Conservation (phyloP, 2,888 invertebrate species). For the Amphipoea oculea region DNA sequence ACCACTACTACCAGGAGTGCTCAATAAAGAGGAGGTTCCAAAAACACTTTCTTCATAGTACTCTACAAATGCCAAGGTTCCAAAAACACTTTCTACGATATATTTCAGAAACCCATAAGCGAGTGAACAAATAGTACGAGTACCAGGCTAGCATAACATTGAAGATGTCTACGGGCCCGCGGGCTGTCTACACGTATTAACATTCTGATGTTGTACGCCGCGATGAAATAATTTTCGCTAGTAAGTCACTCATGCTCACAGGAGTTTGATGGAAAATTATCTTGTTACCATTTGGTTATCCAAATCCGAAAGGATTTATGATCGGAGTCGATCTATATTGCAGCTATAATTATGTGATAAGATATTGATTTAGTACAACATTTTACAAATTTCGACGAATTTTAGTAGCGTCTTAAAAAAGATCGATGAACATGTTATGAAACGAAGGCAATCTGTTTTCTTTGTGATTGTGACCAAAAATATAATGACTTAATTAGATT, state of each 20-base stretch:
- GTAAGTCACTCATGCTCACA: constrained; percentile 39
- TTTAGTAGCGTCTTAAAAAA: background rate
- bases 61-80: background rate
- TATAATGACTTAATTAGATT: too few relatives aligned
- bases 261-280: constrained; percentile 50
- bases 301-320: background rate
- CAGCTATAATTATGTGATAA: too few relatives aligned
- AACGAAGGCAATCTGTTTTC: background rate
- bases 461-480: background rate
- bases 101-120: background rate
- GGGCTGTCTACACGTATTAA: constrained; percentile 65
- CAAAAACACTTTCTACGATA: background rate
- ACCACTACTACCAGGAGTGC: background rate
- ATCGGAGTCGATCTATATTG: background rate
- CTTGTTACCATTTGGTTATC: constrained; percentile 3
- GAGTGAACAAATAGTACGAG: constrained; percentile 50
- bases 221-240: constrained; percentile 55
- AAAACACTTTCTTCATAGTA: background rate
- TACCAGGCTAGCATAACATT: constrained; percentile 46
- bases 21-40: background rate
- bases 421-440: background rate
- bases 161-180: constrained; percentile 58
- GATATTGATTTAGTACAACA: background rate
- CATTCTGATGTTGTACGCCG: constrained; percentile 54
- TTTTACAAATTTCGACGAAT: constrained; percentile 4